Evolutionary conservation across 53 echinoderm and acorn worm genomes (phyloP).

Genomic region (Arbacia lixula): DNA sequence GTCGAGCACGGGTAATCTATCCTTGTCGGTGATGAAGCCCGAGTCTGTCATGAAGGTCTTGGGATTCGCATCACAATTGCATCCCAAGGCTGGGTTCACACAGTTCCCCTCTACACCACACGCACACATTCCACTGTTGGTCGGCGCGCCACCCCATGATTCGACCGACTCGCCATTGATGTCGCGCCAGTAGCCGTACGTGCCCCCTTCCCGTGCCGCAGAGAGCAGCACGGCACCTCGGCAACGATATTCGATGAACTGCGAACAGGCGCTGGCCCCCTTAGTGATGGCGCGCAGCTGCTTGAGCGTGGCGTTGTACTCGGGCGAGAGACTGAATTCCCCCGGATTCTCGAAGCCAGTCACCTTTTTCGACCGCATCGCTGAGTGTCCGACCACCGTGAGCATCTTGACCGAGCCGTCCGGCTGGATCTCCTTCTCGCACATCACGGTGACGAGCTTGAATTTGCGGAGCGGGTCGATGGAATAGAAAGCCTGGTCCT

Average conservation of each 20-base stretch:
- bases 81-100: background rate
- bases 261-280: conserved; percentile 32
- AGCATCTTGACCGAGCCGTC: conserved; percentile 9
- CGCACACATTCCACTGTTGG: conserved; percentile 55
- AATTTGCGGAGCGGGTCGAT: conserved; percentile 21
- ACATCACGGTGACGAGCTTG: conserved; percentile 18
- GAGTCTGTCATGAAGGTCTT: conserved; percentile 41
- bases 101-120: conserved; percentile 63
- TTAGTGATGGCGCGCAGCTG: conserved; percentile 46
- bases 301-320: conserved; percentile 18
- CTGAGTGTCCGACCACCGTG: conserved; percentile 30
- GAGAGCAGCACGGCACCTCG: conserved; percentile 31
- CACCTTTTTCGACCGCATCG: conserved; percentile 25
- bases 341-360: conserved; percentile 47
- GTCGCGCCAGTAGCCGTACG: conserved; percentile 49
- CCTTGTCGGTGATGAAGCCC: conserved; percentile 56
- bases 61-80: conserved; percentile 61
- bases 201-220: background rate
- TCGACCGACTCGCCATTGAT: conserved; percentile 54
- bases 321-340: conserved; percentile 25
- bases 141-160: conserved; percentile 68
- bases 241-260: conserved; percentile 54
- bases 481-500: background rate
- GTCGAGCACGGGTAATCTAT: conserved; percentile 51
- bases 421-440: background rate